Conservation (phyloP, 2,888 invertebrate genomes). For the Dicycla oo region DNA sequence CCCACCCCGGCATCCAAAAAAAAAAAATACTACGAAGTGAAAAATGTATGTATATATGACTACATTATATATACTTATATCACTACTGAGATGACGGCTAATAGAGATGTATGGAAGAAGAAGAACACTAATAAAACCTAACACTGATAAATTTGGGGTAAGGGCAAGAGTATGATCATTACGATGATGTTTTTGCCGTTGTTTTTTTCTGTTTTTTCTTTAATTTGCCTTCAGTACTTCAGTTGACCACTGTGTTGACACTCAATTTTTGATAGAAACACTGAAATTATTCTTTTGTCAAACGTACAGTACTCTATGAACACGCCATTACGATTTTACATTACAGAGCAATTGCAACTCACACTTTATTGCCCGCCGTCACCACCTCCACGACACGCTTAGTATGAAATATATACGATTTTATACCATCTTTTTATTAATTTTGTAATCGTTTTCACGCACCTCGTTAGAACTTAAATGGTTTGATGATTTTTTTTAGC, state of each 20-base stretch:
- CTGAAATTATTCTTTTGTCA: not conserved
- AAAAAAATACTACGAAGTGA: too few species aligned
- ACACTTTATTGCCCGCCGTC: slow-evolving; percentile 68
- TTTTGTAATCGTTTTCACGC: slow-evolving; percentile 61
- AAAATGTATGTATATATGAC: too few species aligned
- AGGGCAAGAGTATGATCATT: not conserved
- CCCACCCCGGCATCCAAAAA: too few species aligned
- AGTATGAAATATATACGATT: slow-evolving; percentile 61
- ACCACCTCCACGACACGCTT: slow-evolving; percentile 59
- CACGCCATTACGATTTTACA: slow-evolving; percentile 34
- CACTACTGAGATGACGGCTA: not conserved
- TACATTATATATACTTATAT: too few species aligned
- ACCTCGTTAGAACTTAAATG: slow-evolving; percentile 34
- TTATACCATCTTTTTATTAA: slow-evolving; percentile 67
- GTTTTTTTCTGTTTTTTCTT: too few species aligned
- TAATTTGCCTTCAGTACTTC: not conserved
- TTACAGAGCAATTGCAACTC: slow-evolving; percentile 64
- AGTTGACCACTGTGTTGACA: not conserved
- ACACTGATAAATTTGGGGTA: too few species aligned
- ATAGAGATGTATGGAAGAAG: too few species aligned
- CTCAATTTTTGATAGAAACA: not conserved
- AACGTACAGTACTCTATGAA: slow-evolving; percentile 5
- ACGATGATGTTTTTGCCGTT: not conserved
- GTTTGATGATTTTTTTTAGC: slow-evolving; percentile 30
- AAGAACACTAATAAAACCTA: not conserved